Evolutionary conservation across 2,113 vertebrate genomes (phyloP).

Genomic region (Aix galericulata): DNA sequence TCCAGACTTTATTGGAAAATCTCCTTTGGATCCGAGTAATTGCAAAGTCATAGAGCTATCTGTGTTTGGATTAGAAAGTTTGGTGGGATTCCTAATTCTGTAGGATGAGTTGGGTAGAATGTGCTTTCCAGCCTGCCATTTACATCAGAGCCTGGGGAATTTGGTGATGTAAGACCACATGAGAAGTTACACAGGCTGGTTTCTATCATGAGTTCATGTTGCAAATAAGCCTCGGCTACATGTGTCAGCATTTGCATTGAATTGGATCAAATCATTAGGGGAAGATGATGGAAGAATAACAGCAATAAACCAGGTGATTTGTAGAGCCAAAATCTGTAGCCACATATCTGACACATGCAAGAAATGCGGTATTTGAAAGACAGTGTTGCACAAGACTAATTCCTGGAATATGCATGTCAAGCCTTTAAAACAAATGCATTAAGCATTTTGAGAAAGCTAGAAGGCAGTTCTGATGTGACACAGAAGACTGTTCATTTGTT

Average conservation of each 20-base stretch:
- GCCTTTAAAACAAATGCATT: not conserved
- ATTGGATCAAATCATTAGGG: not conserved
- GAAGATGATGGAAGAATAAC: not conserved
- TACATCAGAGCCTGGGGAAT: conserved; percentile 24
- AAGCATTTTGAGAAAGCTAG: not conserved
- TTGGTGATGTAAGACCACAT: conserved; percentile 15
- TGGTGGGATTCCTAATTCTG: not conserved
- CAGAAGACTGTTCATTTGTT: not conserved
- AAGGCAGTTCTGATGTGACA: not conserved
- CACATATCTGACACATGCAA: not conserved
- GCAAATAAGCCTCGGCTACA: not conserved
- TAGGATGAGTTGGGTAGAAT: not conserved
- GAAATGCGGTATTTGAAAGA: conserved; percentile 4
- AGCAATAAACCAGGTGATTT: not conserved
- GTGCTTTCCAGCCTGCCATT: conserved; percentile 21
- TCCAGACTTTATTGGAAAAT: conserved; percentile 25
- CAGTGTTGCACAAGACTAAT: not conserved
- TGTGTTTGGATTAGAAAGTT: conserved; percentile 4
- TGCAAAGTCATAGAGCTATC: not conserved
- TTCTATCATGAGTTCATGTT: conserved; percentile 5
- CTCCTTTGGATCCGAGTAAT: not conserved
- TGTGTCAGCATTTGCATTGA: not conserved
- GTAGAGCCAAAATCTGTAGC: not conserved
- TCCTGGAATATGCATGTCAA: not conserved
- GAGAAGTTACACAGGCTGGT: conserved; percentile 27